These are phyloP conservation scores for Myotis yumanensis DNA, from an alignment of 2,113 vertebrate species.

Conservation along the genomic window DNA sequence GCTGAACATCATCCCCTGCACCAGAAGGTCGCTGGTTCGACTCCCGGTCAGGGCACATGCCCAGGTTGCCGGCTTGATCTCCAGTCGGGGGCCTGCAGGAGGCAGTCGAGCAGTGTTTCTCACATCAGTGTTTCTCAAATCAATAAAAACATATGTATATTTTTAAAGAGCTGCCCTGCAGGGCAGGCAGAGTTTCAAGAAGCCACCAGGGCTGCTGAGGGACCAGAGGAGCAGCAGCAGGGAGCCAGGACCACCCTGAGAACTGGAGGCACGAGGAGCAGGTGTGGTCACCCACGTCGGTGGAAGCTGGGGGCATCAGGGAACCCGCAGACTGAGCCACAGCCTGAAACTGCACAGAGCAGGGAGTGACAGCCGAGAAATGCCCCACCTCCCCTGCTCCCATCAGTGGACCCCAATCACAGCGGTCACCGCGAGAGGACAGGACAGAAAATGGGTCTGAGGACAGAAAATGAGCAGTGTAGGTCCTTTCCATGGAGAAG, in stretches of 20 bases:
- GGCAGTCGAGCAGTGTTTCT: too few relatives aligned
- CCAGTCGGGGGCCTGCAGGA: too few relatives aligned
- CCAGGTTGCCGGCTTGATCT: too few relatives aligned
- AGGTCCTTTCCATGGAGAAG: background rate
- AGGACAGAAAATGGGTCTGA: background rate
- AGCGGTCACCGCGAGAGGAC: background rate
- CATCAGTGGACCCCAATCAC: background rate
- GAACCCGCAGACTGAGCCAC: background rate
- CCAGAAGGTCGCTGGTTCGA: too few relatives aligned
- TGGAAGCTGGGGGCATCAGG: background rate
- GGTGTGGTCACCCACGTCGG: background rate
- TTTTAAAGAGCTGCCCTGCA: background rate
- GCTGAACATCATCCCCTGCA: too few relatives aligned
- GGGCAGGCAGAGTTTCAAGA: background rate
- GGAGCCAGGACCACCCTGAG: background rate
- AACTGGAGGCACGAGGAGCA: background rate
- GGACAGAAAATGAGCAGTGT: accelerated
- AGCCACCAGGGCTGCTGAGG: background rate
- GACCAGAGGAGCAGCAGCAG: background rate
- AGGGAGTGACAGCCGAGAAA: background rate
- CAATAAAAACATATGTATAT: too few relatives aligned
- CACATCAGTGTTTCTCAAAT: too few relatives aligned
- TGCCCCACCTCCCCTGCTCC: background rate
- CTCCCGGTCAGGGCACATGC: too few relatives aligned
- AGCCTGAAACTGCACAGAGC: background rate